A percentile compares a stretch with the other conserved stretches of the same genome.
Evolutionary conservation across 2,888 invertebrate genomes (phyloP).

Genomic region (Eupeodes luniger): DNA sequence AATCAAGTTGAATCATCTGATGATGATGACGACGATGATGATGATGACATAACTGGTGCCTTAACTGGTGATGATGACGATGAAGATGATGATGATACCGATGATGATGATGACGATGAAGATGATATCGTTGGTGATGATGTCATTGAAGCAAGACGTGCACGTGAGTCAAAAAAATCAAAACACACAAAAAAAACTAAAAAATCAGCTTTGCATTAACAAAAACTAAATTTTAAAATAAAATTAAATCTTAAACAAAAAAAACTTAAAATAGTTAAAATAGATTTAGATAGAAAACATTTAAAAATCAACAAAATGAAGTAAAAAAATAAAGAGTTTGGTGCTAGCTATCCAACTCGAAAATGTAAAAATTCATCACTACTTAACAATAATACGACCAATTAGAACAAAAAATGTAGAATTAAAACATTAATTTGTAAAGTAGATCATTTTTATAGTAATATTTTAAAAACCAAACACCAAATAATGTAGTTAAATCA

Average conservation of each 20-base stretch:
- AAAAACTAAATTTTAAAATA: conserved; percentile 80
- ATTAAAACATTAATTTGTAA: conserved; percentile 68
- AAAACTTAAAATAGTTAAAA: conserved; percentile 3
- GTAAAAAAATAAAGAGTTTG: conserved; percentile 79
- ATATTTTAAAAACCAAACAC: conserved; percentile 51
- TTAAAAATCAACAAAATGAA: conserved; percentile 49
- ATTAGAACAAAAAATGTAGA: conserved; percentile 53
- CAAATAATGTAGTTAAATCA: conserved; percentile 53
- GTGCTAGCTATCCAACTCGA: conserved; percentile 80
- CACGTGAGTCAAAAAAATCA: conserved; percentile 92
- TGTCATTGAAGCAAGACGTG: conserved; percentile 88
- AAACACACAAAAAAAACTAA: conserved; percentile 80
- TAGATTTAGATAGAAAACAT: conserved; percentile 76
- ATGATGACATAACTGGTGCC: conserved; percentile 88
- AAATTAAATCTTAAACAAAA: conserved; percentile 56
- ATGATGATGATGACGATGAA: conserved; percentile 87
- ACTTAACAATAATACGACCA: conserved; percentile 22
- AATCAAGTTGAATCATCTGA: conserved; percentile 69
- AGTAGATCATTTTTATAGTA: conserved; percentile 54
- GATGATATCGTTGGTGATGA: conserved; percentile 87
- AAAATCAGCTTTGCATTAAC: conserved; percentile 76
- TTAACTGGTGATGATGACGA: conserved; percentile 88
- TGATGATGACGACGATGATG: conserved; percentile 83
- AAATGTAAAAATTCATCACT: conserved; percentile 36
- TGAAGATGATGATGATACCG: conserved; percentile 87